phyloP scores from a whole-genome alignment of 2,888 invertebrate genomes.

The Nebria brevicollis region DNA sequence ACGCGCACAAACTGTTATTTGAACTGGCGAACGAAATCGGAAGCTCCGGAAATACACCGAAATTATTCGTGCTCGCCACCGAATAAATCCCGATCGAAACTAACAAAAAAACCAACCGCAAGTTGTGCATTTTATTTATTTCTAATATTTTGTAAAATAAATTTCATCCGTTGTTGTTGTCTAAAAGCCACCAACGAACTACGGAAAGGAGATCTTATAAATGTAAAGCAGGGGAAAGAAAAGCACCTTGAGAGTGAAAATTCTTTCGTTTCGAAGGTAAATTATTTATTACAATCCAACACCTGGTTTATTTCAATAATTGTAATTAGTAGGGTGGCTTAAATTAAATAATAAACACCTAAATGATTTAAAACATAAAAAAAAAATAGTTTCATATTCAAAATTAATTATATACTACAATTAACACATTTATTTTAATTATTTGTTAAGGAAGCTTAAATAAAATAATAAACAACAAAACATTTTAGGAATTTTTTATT shows the following conservation, averaged over 20 bases:
- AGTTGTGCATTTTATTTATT: not conserved
- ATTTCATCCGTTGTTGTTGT: not conserved
- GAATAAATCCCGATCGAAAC: not conserved
- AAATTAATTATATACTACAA: no score
- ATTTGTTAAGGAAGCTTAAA: no score
- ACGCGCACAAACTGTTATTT: slow-evolving; percentile 53
- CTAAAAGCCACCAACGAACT: not conserved
- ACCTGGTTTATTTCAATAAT: no score
- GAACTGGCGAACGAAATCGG: slow-evolving; percentile 53
- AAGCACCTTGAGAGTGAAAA: not conserved
- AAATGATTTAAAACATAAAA: no score
- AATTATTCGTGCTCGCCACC: slow-evolving; percentile 1
- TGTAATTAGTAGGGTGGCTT: no score
- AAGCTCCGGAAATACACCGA: slow-evolving; percentile 53
- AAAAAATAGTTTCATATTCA: no score
- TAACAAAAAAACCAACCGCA: not conserved
- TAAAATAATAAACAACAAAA: no score
- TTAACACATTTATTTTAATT: no score
- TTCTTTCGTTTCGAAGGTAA: not conserved
- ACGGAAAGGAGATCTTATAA: not conserved
- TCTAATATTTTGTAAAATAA: no score
- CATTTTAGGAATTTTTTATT: no score
- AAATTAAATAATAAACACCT: no score
- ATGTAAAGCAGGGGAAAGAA: not conserved
- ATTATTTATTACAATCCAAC: no score